Evolutionary conservation across 2,888 invertebrate genomes (phyloP), one percentile per base, ranked within the genome.

Genomic region (Hedya salicella): DNA sequence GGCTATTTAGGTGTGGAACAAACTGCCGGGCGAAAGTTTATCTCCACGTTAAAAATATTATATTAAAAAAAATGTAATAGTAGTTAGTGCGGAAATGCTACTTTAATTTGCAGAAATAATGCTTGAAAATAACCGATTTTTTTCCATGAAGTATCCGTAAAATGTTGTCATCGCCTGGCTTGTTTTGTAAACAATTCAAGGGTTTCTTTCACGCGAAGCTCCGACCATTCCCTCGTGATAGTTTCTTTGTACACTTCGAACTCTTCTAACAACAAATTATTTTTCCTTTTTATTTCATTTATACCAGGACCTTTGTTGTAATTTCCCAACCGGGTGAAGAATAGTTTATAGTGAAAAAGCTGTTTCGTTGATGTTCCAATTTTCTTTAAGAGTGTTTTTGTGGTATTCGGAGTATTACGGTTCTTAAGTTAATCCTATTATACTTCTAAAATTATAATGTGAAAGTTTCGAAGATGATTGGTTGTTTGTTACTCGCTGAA

Each of bases 251-350:
- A 71, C 71, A 69, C 59, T 60, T 65, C 59, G 52, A 65, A 73
- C 73, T 74, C 74, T 75, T 75, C 74, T 75, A 74, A 73, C 76
- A 77, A 75, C 78, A 76, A 78, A 79, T 79, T 78, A 75, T 77
- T 75, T 64, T 71, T 69, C 71, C 70, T 72, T 72, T 36, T 64
- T 59, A 67, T 66, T 65, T 46, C 65, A 60, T 60, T 62, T 65
- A 52, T 46, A 39, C 59, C 39, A 65, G 57, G 59, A 44, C 59
- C 57, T 65, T 60, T 65, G 65, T 60, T 46, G 65, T 65, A 53
- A 53, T 60, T 65, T 65, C 53, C 44, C 53, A 46, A 65, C 44
- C 44, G 52, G 39, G 39, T 59, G 65, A 62, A 62, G 56, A 62
- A 62, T 67, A 44, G 62, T 46, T 57, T 62, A 21, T 62, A 36